These are phyloP conservation scores for Apostichopus japonicus DNA, from an alignment of 35 echinoderm and acorn worm species.

Conservation along the genomic window DNA sequence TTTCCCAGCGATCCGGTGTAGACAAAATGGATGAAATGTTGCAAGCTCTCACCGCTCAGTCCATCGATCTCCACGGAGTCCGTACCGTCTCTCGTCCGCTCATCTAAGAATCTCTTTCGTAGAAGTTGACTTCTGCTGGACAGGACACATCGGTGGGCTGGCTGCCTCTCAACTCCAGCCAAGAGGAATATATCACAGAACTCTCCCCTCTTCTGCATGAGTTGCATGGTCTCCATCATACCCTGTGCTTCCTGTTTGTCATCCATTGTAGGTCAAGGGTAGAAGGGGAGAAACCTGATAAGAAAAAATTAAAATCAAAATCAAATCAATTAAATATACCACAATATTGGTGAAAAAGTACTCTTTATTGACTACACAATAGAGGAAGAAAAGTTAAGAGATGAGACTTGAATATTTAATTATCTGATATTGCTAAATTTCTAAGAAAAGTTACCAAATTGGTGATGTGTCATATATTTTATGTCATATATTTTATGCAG, in stretches of 20 bases:
- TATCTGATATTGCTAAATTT: too few relatives aligned
- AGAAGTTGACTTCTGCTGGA: slow-evolving; percentile 76
- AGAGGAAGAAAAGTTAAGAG: too few relatives aligned
- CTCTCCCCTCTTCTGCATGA: slow-evolving; percentile 58
- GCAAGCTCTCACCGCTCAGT: slow-evolving; percentile 37
- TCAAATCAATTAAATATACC: too few relatives aligned
- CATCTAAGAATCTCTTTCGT: slow-evolving; percentile 47
- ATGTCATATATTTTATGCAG: too few relatives aligned
- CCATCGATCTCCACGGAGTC: slow-evolving; percentile 41
- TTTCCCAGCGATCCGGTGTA: slow-evolving; percentile 60
- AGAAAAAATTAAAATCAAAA: too few relatives aligned
- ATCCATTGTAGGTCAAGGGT: neutral
- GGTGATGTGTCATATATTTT: too few relatives aligned
- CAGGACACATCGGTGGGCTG: slow-evolving; percentile 73
- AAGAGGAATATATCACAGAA: slow-evolving; percentile 82
- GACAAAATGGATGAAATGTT: slow-evolving; percentile 52
- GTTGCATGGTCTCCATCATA: slow-evolving; percentile 66
- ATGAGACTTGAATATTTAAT: too few relatives aligned
- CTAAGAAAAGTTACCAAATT: too few relatives aligned
- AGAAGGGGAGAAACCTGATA: neutral
- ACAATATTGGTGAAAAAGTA: too few relatives aligned
- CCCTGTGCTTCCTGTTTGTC: neutral
- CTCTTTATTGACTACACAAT: too few relatives aligned
- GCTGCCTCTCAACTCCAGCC: slow-evolving; percentile 56
- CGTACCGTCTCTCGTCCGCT: neutral